phyloP scores from a whole-genome alignment of 2,888 invertebrate genomes.

The Mythimna lalbum region DNA sequence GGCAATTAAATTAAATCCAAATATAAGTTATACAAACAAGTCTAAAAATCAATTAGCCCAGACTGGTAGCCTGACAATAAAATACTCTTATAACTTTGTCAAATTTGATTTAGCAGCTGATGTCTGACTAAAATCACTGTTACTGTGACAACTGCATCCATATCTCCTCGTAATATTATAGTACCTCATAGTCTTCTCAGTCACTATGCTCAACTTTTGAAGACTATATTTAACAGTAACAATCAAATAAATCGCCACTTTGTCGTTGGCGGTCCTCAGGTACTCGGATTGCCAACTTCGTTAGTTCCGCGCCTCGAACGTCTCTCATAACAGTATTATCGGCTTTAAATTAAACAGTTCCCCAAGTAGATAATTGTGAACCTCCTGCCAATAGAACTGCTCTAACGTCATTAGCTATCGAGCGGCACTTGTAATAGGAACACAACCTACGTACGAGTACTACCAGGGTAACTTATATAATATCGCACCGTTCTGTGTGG shows the following conservation, averaged over 20 bases:
- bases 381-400: conserved; percentile 58
- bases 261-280: conserved; percentile 23
- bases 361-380: conserved; percentile 61
- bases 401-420: conserved; percentile 58
- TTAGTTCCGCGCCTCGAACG: conserved; percentile 47
- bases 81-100: neutral
- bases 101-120: no score
- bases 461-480: conserved; percentile 35
- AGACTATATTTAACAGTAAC: conserved; percentile 10
- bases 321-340: conserved; percentile 64
- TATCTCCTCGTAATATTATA: neutral
- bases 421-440: conserved; percentile 29
- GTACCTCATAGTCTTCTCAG: no score
- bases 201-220: neutral
- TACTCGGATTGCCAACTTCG: conserved; percentile 47
- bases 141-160: neutral
- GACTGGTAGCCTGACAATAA: neutral
- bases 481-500: conserved; percentile 7
- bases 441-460: conserved; percentile 27
- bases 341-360: conserved; percentile 65
- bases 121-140: neutral
- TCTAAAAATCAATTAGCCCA: neutral
- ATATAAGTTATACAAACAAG: neutral
- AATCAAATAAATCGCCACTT: conserved; percentile 43
- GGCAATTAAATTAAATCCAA: conserved; percentile 9